These are phyloP conservation scores for Osedax fenrisi DNA, from an alignment of 2,888 invertebrate species.

Conservation along the genomic window DNA sequence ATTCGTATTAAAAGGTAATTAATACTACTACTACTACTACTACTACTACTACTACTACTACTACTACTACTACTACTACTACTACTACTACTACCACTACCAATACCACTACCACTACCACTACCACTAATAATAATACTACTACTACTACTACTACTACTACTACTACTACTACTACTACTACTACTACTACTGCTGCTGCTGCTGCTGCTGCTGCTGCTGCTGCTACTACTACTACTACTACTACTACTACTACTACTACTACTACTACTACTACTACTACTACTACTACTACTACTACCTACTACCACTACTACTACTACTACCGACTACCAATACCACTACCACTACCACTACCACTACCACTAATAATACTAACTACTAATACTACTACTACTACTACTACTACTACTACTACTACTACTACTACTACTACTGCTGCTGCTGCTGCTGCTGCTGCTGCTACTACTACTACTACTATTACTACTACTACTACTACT, in stretches of 20 bases:
- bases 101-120: background rate
- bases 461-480: slow-evolving; percentile 26
- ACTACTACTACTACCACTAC: background rate
- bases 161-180: background rate
- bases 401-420: background rate
- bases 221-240: background rate
- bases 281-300: background rate
- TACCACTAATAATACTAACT: background rate
- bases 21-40: background rate
- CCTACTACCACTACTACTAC: background rate
- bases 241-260: background rate
- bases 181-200: background rate
- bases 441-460: slow-evolving; percentile 22
- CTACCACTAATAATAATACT: background rate
- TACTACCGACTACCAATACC: background rate
- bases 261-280: background rate
- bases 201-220: too few species aligned
- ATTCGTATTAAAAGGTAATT: too few species aligned
- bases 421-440: slow-evolving; percentile 16
- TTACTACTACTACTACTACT: slow-evolving; percentile 27
- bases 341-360: background rate
- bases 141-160: background rate
- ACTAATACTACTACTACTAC: background rate
- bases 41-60: background rate
- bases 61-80: background rate